Percentiles rank a stretch among this genome's conserved stretches.
Conservation (phyloP, 1,140 invertebrate species). For the Mylabris phalerata region DNA sequence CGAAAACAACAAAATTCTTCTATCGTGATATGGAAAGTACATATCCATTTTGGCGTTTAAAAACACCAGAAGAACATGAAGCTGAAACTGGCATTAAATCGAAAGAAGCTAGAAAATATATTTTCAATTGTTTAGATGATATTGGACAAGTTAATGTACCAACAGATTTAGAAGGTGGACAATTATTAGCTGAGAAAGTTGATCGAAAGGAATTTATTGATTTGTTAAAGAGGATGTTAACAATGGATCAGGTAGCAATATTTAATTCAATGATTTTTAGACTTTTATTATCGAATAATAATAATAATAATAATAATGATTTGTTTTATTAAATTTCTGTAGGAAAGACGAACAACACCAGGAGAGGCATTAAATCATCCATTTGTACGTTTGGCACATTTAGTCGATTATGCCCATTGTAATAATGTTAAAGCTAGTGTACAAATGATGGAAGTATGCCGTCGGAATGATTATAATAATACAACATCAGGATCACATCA, state of each 20-base stretch:
- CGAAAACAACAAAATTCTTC: conserved; percentile 98
- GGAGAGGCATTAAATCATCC: conserved; percentile 92
- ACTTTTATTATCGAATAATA: not conserved
- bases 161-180: conserved; percentile 91
- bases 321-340: not conserved
- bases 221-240: conserved; percentile 93
- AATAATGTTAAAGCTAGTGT: conserved; percentile 93
- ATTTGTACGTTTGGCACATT: conserved; percentile 87
- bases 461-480: conserved; percentile 57
- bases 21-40: conserved; percentile 93
- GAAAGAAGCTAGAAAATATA: conserved; percentile 99
- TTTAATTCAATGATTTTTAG: conserved; percentile 33
- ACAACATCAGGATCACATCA: conserved; percentile 47
- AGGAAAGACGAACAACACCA: conserved; percentile 90
- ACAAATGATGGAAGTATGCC: conserved; percentile 90
- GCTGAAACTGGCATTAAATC: conserved; percentile 96
- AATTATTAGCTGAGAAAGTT: conserved; percentile 91
- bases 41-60: conserved; percentile 96
- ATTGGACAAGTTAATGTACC: conserved; percentile 97
- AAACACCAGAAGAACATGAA: conserved; percentile 98
- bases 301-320: not conserved
- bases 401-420: conserved; percentile 94
- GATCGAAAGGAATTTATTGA: conserved; percentile 96
- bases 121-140: conserved; percentile 99
- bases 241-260: conserved; percentile 87